Evolutionary conservation across 2,797 vertebrate genomes (phyloP).

Genomic region (Phataginus tetradactyla): DNA sequence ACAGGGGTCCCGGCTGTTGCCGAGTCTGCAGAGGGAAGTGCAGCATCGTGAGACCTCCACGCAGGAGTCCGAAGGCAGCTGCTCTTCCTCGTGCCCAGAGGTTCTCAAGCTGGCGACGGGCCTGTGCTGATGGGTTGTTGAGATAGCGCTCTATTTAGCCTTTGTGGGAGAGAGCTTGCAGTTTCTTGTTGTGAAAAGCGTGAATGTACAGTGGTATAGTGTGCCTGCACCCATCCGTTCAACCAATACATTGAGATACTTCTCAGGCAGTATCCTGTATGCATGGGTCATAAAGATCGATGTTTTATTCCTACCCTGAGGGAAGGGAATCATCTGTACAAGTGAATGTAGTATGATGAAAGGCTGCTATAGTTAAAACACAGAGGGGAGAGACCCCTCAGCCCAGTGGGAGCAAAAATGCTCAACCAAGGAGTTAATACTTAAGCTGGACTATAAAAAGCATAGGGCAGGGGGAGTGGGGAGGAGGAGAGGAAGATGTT

Average conservation of each 20-base stretch:
- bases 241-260: neutral
- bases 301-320: too few species aligned
- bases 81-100: neutral
- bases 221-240: fast-evolving
- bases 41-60: fast-evolving
- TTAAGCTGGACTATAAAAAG: neutral
- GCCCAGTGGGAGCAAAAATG: neutral
- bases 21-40: neutral
- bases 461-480: fast-evolving
- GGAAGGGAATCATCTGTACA: neutral
- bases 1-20: neutral
- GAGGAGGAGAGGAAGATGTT: neutral
- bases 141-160: conserved; percentile 13
- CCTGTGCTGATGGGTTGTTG: neutral
- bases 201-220: neutral
- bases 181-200: neutral
- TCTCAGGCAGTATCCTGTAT: neutral
- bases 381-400: neutral
- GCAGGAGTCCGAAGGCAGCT: neutral
- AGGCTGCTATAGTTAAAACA: neutral
- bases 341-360: neutral
- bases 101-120: conserved; percentile 19
- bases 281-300: neutral
- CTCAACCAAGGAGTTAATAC: neutral
- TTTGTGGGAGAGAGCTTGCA: neutral